Conservation (phyloP, 2,113 vertebrate species). For the Dendropsophus ebraccatus region DNA sequence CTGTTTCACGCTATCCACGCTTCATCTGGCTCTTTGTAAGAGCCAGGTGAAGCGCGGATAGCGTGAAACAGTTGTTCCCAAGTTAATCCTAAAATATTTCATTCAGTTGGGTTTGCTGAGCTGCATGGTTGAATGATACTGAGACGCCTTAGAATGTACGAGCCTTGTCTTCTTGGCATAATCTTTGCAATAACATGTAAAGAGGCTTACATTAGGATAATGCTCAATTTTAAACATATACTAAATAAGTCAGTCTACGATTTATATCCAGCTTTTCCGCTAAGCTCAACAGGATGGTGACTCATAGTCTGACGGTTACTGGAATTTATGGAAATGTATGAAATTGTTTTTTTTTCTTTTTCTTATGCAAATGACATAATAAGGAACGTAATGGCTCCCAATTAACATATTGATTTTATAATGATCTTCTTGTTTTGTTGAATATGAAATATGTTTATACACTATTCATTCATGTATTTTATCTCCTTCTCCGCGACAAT, state of each 20-base stretch:
- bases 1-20: too few species aligned
- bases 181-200: background rate
- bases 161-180: background rate
- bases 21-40: too few species aligned
- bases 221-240: background rate
- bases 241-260: constrained; percentile 9
- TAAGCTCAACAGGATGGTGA: background rate
- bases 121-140: background rate
- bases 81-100: too few species aligned
- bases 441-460: background rate
- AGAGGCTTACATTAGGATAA: background rate
- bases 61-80: too few species aligned
- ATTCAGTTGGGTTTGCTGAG: background rate
- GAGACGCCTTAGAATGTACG: background rate
- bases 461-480: background rate
- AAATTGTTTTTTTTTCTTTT: background rate
- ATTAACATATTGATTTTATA: constrained; percentile 28
- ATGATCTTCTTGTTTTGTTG: constrained; percentile 18
- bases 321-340: constrained; percentile 12
- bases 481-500: background rate
- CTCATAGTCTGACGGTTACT: background rate
- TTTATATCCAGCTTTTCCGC: background rate
- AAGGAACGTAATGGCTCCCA: background rate
- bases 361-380: background rate
- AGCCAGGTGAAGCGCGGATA: too few species aligned